These are phyloP conservation scores for Lanius collurio DNA, from an alignment of 2,113 vertebrate genomes.

Conservation along the genomic window DNA sequence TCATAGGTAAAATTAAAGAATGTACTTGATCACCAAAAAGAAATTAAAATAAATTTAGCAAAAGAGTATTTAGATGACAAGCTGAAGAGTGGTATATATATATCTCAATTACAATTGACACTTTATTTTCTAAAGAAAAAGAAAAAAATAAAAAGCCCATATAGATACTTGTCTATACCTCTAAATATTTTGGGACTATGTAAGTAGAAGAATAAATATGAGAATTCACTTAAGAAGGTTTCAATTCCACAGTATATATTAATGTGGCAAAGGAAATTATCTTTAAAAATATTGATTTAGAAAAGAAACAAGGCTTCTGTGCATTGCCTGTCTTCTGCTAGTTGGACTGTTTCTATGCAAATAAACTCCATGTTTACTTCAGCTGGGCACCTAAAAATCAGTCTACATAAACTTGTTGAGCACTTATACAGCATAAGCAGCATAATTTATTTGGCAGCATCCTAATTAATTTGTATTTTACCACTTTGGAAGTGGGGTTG, in stretches of 20 bases:
- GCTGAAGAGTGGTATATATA: neutral
- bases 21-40: neutral
- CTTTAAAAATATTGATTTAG: neutral
- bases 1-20: neutral
- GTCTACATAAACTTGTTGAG: neutral
- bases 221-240: neutral
- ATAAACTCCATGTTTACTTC: neutral
- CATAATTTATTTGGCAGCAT: neutral
- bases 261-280: neutral
- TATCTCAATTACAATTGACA: neutral
- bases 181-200: neutral
- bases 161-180: neutral
- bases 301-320: neutral
- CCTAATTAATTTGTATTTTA: constrained; percentile 1
- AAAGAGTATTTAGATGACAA: neutral
- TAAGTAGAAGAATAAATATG: neutral
- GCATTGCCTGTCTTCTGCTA: neutral
- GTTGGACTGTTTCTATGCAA: neutral
- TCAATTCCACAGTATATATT: neutral
- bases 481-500: neutral
- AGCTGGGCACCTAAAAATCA: neutral
- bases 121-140: neutral
- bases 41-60: neutral
- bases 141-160: neutral
- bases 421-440: neutral